Evolutionary conservation across 2,113 vertebrate species (phyloP).

Genomic region (Tragelaphus imberbis): DNA sequence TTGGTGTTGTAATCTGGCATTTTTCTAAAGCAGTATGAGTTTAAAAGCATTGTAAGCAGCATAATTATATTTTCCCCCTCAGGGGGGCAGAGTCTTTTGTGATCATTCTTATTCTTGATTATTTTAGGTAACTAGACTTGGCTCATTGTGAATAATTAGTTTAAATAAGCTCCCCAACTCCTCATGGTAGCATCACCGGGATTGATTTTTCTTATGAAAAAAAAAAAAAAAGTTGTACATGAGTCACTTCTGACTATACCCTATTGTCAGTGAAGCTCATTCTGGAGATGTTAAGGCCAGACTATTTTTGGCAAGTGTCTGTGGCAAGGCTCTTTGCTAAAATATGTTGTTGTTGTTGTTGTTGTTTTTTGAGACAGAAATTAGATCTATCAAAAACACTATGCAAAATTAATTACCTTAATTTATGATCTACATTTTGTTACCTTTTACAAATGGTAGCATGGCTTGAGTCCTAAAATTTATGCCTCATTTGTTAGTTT

Average conservation of each 20-base stretch:
- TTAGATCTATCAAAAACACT: constrained; percentile 8
- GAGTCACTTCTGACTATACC: constrained; percentile 54
- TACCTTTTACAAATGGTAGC: constrained; percentile 5
- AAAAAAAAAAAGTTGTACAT: constrained; percentile 31
- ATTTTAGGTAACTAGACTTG: constrained; percentile 48
- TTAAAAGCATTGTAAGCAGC: constrained; percentile 19
- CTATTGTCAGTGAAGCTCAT: constrained; percentile 48
- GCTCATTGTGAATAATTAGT: constrained; percentile 28
- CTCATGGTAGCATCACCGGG: constrained; percentile 10
- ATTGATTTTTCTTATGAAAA: constrained; percentile 42
- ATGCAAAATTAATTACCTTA: constrained; percentile 28
- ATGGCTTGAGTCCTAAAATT: constrained; percentile 1
- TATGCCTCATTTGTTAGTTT: constrained; percentile 32
- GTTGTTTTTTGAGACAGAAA: background rate
- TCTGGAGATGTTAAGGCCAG: constrained; percentile 26
- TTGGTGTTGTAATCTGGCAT: background rate
- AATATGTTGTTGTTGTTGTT: background rate
- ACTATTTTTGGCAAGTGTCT: constrained; percentile 36
- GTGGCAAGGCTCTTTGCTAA: background rate
- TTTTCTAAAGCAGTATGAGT: constrained; percentile 39
- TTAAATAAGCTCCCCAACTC: constrained; percentile 11
- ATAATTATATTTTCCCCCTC: background rate
- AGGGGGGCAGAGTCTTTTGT: background rate
- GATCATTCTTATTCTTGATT: constrained; percentile 39
- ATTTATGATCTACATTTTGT: constrained; percentile 10